These are phyloP conservation scores for Passer domesticus DNA, from an alignment of 2,113 vertebrate species.

Conservation along the genomic window DNA sequence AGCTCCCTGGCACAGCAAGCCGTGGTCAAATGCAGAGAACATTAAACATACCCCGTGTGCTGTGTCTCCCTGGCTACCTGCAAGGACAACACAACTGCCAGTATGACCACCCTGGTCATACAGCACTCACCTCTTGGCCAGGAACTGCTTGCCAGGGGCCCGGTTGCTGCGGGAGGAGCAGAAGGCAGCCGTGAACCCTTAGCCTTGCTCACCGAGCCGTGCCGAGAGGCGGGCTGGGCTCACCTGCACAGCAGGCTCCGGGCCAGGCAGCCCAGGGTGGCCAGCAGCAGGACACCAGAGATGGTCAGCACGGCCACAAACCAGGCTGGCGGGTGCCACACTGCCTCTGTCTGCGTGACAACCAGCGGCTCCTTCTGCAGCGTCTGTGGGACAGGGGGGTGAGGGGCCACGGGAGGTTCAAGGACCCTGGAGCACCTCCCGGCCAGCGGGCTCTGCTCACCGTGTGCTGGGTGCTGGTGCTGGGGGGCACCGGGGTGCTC, in stretches of 20 bases:
- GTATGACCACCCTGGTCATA: rapidly evolving
- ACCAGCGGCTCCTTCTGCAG: conserved; percentile 12
- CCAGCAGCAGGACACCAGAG: conserved; percentile 55
- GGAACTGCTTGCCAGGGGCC: not conserved
- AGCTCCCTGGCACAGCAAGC: rapidly evolving
- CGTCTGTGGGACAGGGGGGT: not conserved
- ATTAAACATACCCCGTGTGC: rapidly evolving
- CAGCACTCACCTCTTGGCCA: conserved; percentile 27
- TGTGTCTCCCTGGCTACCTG: not conserved
- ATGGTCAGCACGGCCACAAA: conserved; percentile 74
- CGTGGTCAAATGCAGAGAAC: rapidly evolving
- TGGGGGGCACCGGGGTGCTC: conserved; percentile 25
- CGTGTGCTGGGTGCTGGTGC: not conserved
- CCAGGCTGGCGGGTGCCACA: conserved; percentile 75
- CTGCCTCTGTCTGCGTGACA: not conserved
- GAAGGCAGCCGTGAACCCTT: not conserved
- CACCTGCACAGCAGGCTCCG: conserved; percentile 44
- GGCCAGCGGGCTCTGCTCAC: conserved; percentile 3
- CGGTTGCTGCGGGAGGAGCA: not conserved
- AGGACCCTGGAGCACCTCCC: rapidly evolving
- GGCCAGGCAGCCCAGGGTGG: conserved; percentile 42
- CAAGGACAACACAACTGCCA: rapidly evolving
- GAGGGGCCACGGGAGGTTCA: rapidly evolving
- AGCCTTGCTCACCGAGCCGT: rapidly evolving
- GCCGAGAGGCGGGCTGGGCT: rapidly evolving